Conservation (phyloP, 2,888 invertebrate species). For the Aporophyla lueneburgensis region DNA sequence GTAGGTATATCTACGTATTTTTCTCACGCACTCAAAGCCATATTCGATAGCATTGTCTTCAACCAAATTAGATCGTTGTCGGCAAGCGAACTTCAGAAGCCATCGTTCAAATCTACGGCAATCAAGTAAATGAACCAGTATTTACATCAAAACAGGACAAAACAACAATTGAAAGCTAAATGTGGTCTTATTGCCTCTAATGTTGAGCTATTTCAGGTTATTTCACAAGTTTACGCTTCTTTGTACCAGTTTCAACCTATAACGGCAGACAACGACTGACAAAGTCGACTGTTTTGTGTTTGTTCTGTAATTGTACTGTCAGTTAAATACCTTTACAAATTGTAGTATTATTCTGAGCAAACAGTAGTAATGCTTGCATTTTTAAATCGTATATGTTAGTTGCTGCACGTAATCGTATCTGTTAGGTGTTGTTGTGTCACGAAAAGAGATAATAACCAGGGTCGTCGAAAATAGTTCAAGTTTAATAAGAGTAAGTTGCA, state of each 20-base stretch:
- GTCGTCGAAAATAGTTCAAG: too few relatives aligned
- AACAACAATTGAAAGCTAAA: conserved; percentile 50
- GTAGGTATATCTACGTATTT: conserved; percentile 28
- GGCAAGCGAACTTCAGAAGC: conserved; percentile 33
- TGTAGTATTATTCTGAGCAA: conserved; percentile 12
- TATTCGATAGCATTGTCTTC: conserved; percentile 35
- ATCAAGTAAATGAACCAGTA: conserved; percentile 32
- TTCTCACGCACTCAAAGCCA: conserved; percentile 33
- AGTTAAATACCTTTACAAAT: conserved; percentile 40
- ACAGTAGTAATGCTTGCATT: conserved; percentile 5
- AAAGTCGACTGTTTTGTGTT: conserved; percentile 44
- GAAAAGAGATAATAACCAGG: too few relatives aligned
- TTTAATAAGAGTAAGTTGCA: too few relatives aligned
- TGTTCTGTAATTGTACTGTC: conserved; percentile 43
- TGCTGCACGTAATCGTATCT: too few relatives aligned
- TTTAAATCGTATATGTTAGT: conserved; percentile 9
- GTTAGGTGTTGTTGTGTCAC: too few relatives aligned
- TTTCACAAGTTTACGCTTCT: conserved; percentile 50
- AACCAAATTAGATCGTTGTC: conserved; percentile 33
- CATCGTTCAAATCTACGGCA: conserved; percentile 2
- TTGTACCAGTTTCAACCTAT: conserved; percentile 51
- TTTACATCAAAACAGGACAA: conserved; percentile 37
- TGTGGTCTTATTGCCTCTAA: conserved; percentile 44
- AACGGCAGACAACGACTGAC: conserved; percentile 33
- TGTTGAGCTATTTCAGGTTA: conserved; percentile 39